Percentiles rank a stretch among this genome's conserved stretches.
Conservation (phyloP, 2,797 vertebrate species). For the Macrochelys suwanniensis region DNA sequence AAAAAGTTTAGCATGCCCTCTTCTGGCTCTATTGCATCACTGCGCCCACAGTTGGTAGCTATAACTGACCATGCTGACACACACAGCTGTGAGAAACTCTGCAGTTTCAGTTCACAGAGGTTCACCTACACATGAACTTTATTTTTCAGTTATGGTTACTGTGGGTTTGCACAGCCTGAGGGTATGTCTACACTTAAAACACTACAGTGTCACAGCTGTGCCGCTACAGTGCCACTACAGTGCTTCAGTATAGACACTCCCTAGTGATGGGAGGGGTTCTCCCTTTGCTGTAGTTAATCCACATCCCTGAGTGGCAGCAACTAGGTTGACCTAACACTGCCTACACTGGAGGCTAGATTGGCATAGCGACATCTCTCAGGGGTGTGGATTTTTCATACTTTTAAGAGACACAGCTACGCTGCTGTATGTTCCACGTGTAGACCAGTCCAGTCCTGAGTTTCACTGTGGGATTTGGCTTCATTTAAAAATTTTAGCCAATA, state of each 20-base stretch:
- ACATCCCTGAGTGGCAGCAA: too few relatives aligned
- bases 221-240: too few relatives aligned
- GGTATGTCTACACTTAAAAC: not conserved
- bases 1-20: constrained; percentile 39
- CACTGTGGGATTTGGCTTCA: not conserved
- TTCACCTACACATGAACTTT: not conserved
- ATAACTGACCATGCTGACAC: not conserved
- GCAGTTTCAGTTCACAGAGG: not conserved
- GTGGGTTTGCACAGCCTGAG: not conserved
- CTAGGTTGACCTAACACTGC: too few relatives aligned
- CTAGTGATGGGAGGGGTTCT: too few relatives aligned
- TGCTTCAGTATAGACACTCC: too few relatives aligned
- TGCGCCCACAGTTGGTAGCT: not conserved
- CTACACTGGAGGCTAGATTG: not conserved
- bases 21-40: constrained; percentile 55
- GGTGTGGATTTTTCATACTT: not conserved
- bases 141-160: not conserved
- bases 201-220: not conserved
- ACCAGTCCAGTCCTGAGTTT: not conserved
- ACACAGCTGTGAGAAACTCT: not conserved
- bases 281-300: too few relatives aligned
- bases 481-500: not conserved
- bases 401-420: not conserved
- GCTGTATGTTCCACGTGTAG: not conserved
- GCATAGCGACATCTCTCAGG: not conserved